Conservation (phyloP, 2,888 invertebrate species). For the Tineola bisselliella region DNA sequence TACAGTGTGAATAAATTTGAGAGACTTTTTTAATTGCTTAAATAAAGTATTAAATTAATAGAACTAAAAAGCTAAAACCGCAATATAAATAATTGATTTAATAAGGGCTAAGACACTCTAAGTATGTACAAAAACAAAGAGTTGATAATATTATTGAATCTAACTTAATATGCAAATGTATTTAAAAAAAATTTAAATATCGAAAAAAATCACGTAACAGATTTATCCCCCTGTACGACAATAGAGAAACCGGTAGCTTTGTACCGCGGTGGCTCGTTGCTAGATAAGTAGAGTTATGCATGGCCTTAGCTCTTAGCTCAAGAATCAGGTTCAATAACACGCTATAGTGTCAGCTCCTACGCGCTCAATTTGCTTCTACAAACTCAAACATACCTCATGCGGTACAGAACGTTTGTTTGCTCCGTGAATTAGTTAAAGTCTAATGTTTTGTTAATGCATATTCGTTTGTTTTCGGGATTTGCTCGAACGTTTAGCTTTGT, state of each 20-base stretch:
- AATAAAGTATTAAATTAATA: too few species aligned
- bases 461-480: background rate
- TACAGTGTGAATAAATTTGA: background rate
- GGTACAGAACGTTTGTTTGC: background rate
- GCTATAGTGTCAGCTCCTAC: conserved; percentile 29
- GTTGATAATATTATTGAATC: too few species aligned
- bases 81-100: too few species aligned
- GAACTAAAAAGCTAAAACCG: too few species aligned
- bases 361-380: conserved; percentile 42
- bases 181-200: background rate
- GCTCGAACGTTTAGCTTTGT: background rate
- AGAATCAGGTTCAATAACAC: conserved; percentile 29
- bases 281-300: conserved; percentile 42
- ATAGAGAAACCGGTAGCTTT: conserved; percentile 42
- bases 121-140: too few species aligned
- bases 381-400: conserved; percentile 14
- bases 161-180: too few species aligned
- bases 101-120: too few species aligned
- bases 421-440: background rate
- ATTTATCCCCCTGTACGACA: conserved; percentile 12
- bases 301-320: conserved; percentile 22
- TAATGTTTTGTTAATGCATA: conserved; percentile 3
- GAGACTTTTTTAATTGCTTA: too few species aligned
- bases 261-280: conserved; percentile 15
- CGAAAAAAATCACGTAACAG: background rate